These are phyloP conservation scores for Rhagophthalmus giganteus DNA, from an alignment of 2,888 invertebrate genomes.

Conservation along the genomic window DNA sequence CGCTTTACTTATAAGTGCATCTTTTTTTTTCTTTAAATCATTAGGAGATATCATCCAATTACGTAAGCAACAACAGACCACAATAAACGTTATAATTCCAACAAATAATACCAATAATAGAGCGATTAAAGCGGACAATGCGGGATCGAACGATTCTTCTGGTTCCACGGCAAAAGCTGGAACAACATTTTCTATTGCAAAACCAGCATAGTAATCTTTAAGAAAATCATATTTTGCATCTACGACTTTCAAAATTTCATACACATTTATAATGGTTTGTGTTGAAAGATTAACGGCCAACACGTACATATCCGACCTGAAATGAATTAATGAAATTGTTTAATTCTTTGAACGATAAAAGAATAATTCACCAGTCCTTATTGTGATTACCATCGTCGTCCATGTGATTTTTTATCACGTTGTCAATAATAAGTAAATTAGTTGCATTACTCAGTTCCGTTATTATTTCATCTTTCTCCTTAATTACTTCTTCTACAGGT, in stretches of 20 bases:
- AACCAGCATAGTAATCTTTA: conserved; percentile 75
- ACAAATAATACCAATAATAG: conserved; percentile 82
- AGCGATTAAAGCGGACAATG: conserved; percentile 82
- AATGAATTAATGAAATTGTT: conserved; percentile 25
- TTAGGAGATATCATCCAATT: conserved; percentile 85
- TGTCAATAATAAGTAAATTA: conserved; percentile 76
- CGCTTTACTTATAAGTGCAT: conserved; percentile 79
- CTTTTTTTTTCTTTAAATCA: conserved; percentile 79
- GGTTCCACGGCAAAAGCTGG: conserved; percentile 68
- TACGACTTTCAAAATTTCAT: conserved; percentile 76
- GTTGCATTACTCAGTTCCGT: conserved; percentile 76
- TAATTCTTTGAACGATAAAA: conserved; percentile 27
- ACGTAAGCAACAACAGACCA: conserved; percentile 85
- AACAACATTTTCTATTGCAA: conserved; percentile 74
- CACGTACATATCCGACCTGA: conserved; percentile 83
- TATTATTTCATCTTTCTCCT: conserved; percentile 71
- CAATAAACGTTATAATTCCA: conserved; percentile 82
- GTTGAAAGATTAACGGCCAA: conserved; percentile 77
- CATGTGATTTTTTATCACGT: conserved; percentile 74
- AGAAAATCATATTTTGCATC: conserved; percentile 85
- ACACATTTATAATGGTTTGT: conserved; percentile 76
- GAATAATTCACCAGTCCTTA: conserved; percentile 64
- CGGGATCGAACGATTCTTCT: conserved; percentile 82
- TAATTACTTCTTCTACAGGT: conserved; percentile 74
- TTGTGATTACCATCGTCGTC: conserved; percentile 65